Evolutionary conservation across 2,113 vertebrate species (phyloP).

Genomic region (Oceanites oceanicus): DNA sequence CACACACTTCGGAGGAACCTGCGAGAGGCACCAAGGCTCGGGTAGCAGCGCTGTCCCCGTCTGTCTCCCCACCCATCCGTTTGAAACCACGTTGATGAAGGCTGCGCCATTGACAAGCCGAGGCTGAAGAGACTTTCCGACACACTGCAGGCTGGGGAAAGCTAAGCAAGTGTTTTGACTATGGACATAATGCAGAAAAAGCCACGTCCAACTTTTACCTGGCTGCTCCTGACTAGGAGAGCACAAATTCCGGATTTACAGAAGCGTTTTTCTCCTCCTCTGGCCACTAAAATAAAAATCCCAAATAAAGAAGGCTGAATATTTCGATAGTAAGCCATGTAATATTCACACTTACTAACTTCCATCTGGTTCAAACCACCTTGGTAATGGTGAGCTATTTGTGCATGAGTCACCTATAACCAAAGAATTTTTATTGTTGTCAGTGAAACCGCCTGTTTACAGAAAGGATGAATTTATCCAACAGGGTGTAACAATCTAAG

Average conservation of each 20-base stretch:
- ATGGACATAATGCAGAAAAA: not conserved
- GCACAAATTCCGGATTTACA: not conserved
- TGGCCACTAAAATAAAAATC: not conserved
- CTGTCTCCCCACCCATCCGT: not conserved
- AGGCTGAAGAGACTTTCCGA: not conserved
- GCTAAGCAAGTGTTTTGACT: not conserved
- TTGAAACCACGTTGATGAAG: accelerated
- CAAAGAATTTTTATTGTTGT: not conserved
- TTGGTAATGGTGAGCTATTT: not conserved
- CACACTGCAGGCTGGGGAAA: not conserved
- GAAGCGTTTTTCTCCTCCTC: not conserved
- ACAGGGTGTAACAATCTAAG: not conserved
- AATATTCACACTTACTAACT: not conserved
- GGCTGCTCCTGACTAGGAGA: not conserved
- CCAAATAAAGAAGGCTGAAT: not conserved
- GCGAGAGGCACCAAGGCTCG: not conserved
- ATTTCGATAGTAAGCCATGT: not conserved
- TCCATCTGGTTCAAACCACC: not conserved
- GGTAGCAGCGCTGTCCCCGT: not conserved
- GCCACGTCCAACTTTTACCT: not conserved
- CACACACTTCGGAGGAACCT: not conserved
- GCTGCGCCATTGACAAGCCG: not conserved
- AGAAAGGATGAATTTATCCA: not conserved
- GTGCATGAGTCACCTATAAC: not conserved
- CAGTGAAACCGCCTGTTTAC: not conserved